Evolutionary conservation across 2,797 vertebrate genomes (phyloP).

Genomic region (Danio aesculapii): DNA sequence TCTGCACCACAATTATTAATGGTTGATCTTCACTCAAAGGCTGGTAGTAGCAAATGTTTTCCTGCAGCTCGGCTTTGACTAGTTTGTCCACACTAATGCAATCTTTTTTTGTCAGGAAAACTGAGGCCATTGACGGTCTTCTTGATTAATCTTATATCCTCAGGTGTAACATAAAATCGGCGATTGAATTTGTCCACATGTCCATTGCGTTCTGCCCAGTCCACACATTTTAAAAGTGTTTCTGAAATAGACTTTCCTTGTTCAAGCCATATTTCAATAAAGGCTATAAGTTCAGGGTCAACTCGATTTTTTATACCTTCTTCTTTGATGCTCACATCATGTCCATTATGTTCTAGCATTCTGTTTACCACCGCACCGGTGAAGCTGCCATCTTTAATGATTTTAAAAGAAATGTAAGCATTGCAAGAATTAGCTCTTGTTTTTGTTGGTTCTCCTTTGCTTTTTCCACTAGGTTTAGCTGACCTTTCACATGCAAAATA

Average conservation of each 20-base stretch:
- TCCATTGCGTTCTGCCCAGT: conserved; percentile 14
- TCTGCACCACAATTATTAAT: conserved; percentile 41
- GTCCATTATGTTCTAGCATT: conserved; percentile 40
- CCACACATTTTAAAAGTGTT: conserved; percentile 14
- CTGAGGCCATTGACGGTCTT: neutral
- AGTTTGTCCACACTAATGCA: conserved; percentile 28
- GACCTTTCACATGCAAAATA: conserved; percentile 38
- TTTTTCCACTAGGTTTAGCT: conserved; percentile 22
- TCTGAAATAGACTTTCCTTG: conserved; percentile 21
- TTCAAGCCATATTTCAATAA: conserved; percentile 35
- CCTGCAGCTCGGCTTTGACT: conserved; percentile 6
- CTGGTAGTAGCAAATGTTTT: conserved; percentile 44
- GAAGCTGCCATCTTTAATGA: conserved; percentile 33
- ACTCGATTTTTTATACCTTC: conserved; percentile 18
- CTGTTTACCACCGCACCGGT: conserved; percentile 14
- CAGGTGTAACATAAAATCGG: conserved; percentile 4
- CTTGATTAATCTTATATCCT: conserved; percentile 17
- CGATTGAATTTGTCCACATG: conserved; percentile 16
- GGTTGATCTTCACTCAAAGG: conserved; percentile 20
- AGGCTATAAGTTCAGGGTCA: conserved; percentile 11
- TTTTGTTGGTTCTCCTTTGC: conserved; percentile 34
- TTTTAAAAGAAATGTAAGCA: conserved; percentile 28
- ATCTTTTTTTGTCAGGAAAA: conserved; percentile 20
- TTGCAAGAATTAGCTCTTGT: conserved; percentile 35
- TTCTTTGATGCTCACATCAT: conserved; percentile 23